Evolutionary conservation across 2,888 invertebrate species (phyloP).

Genomic region (Hirtodrosophila confusa): DNA sequence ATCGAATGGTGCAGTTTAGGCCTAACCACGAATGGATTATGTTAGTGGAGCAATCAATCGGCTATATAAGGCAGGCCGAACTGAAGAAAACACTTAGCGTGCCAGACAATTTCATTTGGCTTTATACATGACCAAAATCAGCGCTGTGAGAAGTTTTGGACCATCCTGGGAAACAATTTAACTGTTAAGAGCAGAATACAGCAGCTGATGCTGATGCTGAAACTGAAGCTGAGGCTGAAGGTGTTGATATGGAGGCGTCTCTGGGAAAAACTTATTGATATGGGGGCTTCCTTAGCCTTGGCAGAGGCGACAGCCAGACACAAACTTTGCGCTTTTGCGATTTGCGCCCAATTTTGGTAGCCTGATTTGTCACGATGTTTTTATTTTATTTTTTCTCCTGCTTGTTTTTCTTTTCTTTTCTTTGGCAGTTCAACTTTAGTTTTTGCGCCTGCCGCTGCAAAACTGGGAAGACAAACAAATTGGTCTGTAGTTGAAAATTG

Average conservation of each 20-base stretch:
- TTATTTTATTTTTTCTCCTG: slow-evolving; percentile 31
- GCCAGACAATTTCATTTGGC: slow-evolving; percentile 74
- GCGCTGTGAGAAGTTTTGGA: slow-evolving; percentile 50
- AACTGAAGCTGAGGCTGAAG: slow-evolving; percentile 23
- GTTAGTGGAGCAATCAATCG: slow-evolving; percentile 81
- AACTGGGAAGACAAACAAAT: slow-evolving; percentile 82
- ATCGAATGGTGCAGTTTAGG: slow-evolving; percentile 2
- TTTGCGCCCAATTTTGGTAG: slow-evolving; percentile 83
- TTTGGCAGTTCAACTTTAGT: slow-evolving; percentile 7
- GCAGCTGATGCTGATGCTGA: slow-evolving; percentile 4
- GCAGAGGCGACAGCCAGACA: slow-evolving; percentile 27
- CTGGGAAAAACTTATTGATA: slow-evolving; percentile 71
- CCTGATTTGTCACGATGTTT: slow-evolving; percentile 84
- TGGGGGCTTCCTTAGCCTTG: slow-evolving; percentile 60
- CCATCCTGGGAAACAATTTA: slow-evolving; percentile 59
- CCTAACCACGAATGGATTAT: slow-evolving; percentile 56
- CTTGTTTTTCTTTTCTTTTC: slow-evolving; percentile 29
- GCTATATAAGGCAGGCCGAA: slow-evolving; percentile 72
- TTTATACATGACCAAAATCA: slow-evolving; percentile 66
- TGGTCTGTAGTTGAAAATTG: slow-evolving; percentile 84
- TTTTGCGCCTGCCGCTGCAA: slow-evolving; percentile 50
- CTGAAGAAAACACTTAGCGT: slow-evolving; percentile 75
- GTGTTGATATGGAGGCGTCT: slow-evolving; percentile 63
- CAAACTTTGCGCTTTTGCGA: slow-evolving; percentile 33
- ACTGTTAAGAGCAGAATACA: slow-evolving; percentile 29